Conservation (phyloP, 2,888 invertebrate species). For the Ochlodes sylvanus region DNA sequence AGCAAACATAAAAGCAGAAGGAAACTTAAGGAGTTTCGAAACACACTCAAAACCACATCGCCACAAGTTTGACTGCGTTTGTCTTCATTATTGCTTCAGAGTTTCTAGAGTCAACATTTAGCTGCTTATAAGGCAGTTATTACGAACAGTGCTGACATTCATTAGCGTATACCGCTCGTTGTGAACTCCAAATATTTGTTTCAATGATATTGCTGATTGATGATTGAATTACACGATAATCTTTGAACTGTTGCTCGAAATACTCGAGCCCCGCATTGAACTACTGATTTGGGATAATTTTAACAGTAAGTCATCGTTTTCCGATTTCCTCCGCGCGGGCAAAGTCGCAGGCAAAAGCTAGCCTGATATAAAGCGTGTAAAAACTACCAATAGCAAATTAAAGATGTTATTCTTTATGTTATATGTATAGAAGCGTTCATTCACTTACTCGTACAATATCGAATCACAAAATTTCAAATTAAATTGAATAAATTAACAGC, state of each 20-base stretch:
- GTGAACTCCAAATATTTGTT: constrained; percentile 33
- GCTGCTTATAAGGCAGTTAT: constrained; percentile 29
- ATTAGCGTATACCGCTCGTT: constrained; percentile 18
- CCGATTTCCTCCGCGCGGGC: no score
- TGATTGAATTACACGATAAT: constrained; percentile 14
- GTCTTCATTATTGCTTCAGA: constrained; percentile 26
- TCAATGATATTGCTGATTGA: constrained; percentile 24
- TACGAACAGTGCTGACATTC: constrained; percentile 21
- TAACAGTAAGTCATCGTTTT: no score
- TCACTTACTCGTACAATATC: no score
- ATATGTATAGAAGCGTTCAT: no score
- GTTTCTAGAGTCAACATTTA: constrained; percentile 17
- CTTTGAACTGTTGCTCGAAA: neutral
- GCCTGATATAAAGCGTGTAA: no score
- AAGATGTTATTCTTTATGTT: no score
- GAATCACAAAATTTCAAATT: no score
- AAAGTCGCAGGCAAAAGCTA: no score
- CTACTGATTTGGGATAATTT: no score
- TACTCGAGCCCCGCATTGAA: neutral
- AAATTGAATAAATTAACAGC: no score
- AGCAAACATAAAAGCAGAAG: neutral
- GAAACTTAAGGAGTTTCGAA: constrained; percentile 1
- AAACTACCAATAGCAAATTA: no score
- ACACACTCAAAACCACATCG: constrained; percentile 1
- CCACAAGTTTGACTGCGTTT: constrained; percentile 15